These are phyloP conservation scores for Heliconius himera DNA, from an alignment of 1,140 invertebrate genomes.

Conservation along the genomic window DNA sequence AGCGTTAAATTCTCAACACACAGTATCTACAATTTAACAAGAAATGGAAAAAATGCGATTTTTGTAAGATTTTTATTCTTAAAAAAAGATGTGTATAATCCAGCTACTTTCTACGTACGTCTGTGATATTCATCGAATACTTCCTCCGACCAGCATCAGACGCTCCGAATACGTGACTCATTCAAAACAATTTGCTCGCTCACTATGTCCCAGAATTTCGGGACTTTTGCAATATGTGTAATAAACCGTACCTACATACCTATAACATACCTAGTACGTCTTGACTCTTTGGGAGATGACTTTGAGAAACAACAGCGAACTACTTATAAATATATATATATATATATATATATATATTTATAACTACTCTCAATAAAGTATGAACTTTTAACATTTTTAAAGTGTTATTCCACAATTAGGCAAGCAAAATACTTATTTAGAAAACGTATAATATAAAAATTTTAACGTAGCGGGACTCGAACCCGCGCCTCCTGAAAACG, in stretches of 20 bases:
- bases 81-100: background rate
- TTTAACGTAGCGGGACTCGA: no score
- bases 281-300: background rate
- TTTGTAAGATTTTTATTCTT: background rate
- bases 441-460: no score
- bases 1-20: background rate
- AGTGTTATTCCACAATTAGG: no score
- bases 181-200: constrained; percentile 16
- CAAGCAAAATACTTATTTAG: no score
- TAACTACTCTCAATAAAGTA: no score
- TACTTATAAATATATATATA: no score
- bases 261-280: background rate
- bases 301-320: no score
- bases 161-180: constrained; percentile 24
- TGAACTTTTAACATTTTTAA: no score
- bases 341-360: no score
- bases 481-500: no score
- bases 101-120: background rate
- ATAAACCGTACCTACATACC: background rate
- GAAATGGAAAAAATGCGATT: background rate
- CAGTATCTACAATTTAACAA: background rate
- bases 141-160: constrained; percentile 34
- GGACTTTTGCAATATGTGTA: background rate
- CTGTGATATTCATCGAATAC: constrained; percentile 34
- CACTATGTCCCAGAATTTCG: constrained; percentile 4